phyloP scores from a whole-genome alignment of 2,888 invertebrate species.

The Ptilodon capucinus region DNA sequence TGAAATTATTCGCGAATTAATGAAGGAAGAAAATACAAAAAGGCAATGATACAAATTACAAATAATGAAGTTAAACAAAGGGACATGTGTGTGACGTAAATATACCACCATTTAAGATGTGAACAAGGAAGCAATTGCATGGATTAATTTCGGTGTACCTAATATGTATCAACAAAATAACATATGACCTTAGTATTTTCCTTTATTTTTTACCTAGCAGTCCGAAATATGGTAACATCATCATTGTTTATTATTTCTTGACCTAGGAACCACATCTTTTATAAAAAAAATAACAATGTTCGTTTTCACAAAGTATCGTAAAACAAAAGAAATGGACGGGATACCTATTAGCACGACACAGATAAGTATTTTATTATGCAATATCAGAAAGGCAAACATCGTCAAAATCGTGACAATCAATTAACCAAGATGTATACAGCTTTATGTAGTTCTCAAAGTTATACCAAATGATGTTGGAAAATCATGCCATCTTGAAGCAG shows the following conservation, averaged over 20 bases:
- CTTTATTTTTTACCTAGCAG: too few species aligned
- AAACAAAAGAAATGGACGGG: not conserved
- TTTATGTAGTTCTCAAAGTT: not conserved
- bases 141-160: not conserved
- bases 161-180: too few species aligned
- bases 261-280: too few species aligned
- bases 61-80: constrained; percentile 13
- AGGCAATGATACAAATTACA: constrained; percentile 9
- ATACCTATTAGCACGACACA: not conserved
- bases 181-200: too few species aligned
- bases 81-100: constrained; percentile 6
- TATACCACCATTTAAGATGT: not conserved
- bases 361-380: not conserved
- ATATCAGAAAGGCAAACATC: constrained; percentile 4
- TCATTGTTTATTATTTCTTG: too few species aligned
- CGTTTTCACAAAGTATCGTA: too few species aligned
- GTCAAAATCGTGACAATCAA: constrained; percentile 14
- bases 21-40: constrained; percentile 35
- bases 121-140: not conserved
- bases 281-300: too few species aligned
- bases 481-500: constrained; percentile 23
- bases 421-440: constrained; percentile 9
- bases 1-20: constrained; percentile 48
- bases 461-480: constrained; percentile 11
- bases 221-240: too few species aligned